Conservation (phyloP, 2,888 invertebrate species). For the Leptinotarsa haldemani region DNA sequence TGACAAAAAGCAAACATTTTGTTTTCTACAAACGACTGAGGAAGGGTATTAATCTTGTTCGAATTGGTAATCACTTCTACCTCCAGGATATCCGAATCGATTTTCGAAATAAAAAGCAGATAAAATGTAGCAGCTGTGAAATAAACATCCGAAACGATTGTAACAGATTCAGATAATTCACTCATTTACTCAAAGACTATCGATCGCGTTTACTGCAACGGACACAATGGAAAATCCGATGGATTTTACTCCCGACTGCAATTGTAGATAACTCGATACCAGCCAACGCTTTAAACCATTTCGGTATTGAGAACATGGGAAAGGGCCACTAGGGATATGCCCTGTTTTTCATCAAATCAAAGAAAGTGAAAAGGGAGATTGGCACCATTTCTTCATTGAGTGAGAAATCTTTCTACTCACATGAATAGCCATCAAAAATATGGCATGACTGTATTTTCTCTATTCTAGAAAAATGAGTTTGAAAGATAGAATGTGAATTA, state of each 20-base stretch:
- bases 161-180: background rate
- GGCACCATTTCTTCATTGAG: background rate
- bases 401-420: background rate
- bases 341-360: background rate
- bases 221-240: conserved; percentile 52
- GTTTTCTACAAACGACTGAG: no score
- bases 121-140: background rate
- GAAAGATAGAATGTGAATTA: no score
- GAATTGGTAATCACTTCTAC: no score
- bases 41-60: no score
- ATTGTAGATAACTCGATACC: conserved; percentile 49
- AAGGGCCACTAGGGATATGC: background rate
- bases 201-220: conserved; percentile 49
- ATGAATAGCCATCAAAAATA: no score
- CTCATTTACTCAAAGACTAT: background rate
- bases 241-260: conserved; percentile 48
- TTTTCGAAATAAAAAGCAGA: background rate
- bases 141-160: background rate
- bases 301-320: conserved; percentile 39
- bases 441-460: no score
- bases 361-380: background rate
- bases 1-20: no score
- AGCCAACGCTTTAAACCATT: conserved; percentile 44
- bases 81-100: no score
- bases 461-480: no score